These are phyloP conservation scores for Keiferia lycopersicella DNA, from an alignment of 2,888 invertebrate genomes.

Conservation along the genomic window DNA sequence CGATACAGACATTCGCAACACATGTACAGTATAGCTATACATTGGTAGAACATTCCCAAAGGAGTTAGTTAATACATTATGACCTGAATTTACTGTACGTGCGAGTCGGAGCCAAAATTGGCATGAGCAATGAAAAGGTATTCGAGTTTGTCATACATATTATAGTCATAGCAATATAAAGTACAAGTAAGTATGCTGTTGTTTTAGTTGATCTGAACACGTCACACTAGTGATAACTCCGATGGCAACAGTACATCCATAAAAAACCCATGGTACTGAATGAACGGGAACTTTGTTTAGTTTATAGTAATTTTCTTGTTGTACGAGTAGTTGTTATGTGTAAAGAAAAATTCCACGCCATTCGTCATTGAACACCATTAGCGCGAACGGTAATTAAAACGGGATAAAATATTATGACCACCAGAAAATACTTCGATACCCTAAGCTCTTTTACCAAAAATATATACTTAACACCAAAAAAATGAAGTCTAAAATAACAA, in stretches of 20 bases:
- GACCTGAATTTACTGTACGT: slow-evolving; percentile 66
- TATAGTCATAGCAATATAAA: no score
- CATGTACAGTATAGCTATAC: slow-evolving; percentile 34
- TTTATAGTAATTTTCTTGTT: neutral
- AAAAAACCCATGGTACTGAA: neutral
- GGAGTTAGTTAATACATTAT: slow-evolving; percentile 43
- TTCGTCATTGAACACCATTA: slow-evolving; percentile 6
- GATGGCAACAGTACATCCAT: no score
- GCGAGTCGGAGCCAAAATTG: slow-evolving; percentile 61
- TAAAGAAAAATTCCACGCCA: neutral
- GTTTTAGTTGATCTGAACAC: no score
- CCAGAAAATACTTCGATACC: no score
- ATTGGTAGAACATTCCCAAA: slow-evolving; percentile 37
- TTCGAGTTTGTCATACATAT: slow-evolving; percentile 38
- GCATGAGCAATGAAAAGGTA: slow-evolving; percentile 50
- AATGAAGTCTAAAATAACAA: no score
- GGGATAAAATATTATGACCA: no score
- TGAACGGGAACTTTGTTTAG: neutral
- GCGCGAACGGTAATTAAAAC: neutral
- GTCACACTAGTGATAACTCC: no score
- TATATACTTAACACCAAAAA: no score
- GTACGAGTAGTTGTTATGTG: neutral
- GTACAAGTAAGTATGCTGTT: neutral
- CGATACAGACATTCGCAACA: slow-evolving; percentile 34
- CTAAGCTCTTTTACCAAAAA: no score